A percentile compares a stretch with the other conserved stretches of the same genome.
phyloP scores from a whole-genome alignment of 1,140 invertebrate species.

The Apocrypta bakeri region DNA sequence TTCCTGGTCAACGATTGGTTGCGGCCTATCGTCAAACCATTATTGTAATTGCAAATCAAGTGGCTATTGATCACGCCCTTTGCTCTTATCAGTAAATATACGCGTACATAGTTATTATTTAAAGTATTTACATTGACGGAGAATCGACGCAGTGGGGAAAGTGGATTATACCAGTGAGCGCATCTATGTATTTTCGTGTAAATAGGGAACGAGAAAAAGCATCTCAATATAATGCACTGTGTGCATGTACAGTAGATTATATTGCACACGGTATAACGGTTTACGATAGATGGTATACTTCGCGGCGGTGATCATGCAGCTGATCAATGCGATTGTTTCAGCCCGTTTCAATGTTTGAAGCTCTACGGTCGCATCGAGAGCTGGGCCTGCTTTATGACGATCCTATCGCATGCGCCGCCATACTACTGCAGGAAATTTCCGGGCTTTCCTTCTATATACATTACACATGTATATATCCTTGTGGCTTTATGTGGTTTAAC shows the following conservation, averaged over 20 bases:
- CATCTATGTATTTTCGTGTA: neutral
- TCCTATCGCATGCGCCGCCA: too few relatives aligned
- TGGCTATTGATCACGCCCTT: neutral
- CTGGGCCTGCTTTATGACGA: too few relatives aligned
- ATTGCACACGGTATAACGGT: slow-evolving; percentile 3
- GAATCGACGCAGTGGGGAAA: neutral
- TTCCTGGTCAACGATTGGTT: neutral
- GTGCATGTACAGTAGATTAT: neutral
- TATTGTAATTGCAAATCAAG: neutral
- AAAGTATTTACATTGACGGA: too few relatives aligned
- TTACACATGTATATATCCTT: too few relatives aligned
- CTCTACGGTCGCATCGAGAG: too few relatives aligned
- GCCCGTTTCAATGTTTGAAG: too few relatives aligned
- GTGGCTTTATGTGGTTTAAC: too few relatives aligned
- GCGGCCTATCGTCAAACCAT: neutral
- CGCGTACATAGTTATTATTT: too few relatives aligned
- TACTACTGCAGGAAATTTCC: too few relatives aligned
- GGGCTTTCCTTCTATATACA: too few relatives aligned
- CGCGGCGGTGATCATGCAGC: neutral
- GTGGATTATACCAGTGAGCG: neutral
- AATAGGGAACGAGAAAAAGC: neutral
- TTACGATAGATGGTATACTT: neutral
- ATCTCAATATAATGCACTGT: neutral
- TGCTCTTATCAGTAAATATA: too few relatives aligned
- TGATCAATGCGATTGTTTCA: slow-evolving; percentile 34